phyloP scores from a whole-genome alignment of 1,140 invertebrate genomes.

The Zaprionus africanus region DNA sequence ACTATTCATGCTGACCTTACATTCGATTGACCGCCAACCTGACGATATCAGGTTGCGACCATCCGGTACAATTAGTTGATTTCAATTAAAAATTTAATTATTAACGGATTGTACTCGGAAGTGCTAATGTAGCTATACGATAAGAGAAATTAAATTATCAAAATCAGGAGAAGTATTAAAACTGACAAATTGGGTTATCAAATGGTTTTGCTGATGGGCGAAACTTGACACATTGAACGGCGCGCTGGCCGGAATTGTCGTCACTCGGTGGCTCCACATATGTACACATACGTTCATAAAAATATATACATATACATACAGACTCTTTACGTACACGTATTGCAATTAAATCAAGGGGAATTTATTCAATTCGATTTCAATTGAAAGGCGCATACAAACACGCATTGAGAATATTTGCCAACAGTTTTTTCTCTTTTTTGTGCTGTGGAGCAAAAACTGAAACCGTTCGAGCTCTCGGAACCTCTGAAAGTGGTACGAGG shows the following conservation, averaged over 20 bases:
- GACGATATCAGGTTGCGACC: not conserved
- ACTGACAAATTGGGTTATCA: slow-evolving; percentile 41
- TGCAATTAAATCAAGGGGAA: slow-evolving; percentile 81
- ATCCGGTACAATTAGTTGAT: slow-evolving; percentile 3
- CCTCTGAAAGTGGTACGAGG: slow-evolving; percentile 5
- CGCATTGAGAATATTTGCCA: slow-evolving; percentile 58
- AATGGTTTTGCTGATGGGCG: slow-evolving; percentile 31
- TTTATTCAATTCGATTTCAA: slow-evolving; percentile 81
- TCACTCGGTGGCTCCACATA: slow-evolving; percentile 13
- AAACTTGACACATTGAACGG: slow-evolving; percentile 8
- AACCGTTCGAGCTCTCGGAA: not conserved
- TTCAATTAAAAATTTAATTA: slow-evolving; percentile 5
- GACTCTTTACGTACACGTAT: slow-evolving; percentile 25
- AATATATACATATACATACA: not conserved
- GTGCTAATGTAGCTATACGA: not conserved
- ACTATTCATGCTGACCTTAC: not conserved
- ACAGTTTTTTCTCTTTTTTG: slow-evolving; percentile 39
- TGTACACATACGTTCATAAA: not conserved
- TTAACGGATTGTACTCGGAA: not conserved
- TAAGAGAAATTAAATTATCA: slow-evolving; percentile 17
- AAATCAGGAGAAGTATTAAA: slow-evolving; percentile 8
- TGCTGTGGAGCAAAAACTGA: slow-evolving; percentile 14
- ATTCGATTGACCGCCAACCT: not conserved
- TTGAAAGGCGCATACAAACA: slow-evolving; percentile 72
- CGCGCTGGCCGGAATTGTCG: slow-evolving; percentile 22